These are phyloP conservation scores for Mormyrus hasselquistii DNA, from an alignment of 2,797 vertebrate species.

Conservation along the genomic window DNA sequence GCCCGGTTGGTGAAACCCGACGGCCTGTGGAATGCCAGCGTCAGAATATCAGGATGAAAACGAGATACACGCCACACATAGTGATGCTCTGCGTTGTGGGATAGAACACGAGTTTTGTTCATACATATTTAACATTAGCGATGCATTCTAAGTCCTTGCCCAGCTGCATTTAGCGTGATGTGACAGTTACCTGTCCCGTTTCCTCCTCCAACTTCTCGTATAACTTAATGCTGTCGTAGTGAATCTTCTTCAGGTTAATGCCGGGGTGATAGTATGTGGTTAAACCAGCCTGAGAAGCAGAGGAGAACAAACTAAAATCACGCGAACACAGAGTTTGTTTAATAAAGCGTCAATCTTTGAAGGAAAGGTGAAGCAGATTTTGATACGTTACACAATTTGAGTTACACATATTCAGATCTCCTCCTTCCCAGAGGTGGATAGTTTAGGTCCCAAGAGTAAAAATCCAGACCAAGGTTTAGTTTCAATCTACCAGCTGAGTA, in stretches of 20 bases:
- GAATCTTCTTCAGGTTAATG: slow-evolving; percentile 95
- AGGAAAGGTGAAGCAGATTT: neutral
- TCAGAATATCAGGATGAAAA: neutral
- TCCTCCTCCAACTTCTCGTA: slow-evolving; percentile 88
- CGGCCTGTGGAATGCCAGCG: slow-evolving; percentile 56
- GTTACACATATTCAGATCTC: neutral
- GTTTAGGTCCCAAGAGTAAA: neutral
- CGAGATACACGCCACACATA: neutral
- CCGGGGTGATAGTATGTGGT: slow-evolving; percentile 96
- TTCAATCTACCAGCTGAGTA: neutral
- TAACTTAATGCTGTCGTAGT: slow-evolving; percentile 88
- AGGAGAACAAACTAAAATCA: neutral
- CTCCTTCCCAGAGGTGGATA: neutral
- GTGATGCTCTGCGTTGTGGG: neutral
- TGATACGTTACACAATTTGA: too few species aligned
- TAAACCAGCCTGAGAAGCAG: slow-evolving; percentile 77
- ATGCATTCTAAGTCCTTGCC: neutral
- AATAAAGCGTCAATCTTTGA: neutral
- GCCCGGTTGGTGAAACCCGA: slow-evolving; percentile 91
- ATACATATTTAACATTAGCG: neutral
- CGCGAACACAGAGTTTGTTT: neutral
- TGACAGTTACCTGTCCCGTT: slow-evolving; percentile 80
- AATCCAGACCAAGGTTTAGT: neutral
- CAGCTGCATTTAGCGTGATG: neutral
- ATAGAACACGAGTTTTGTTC: neutral